Base-by-base conservation (phyloP, 1,140 invertebrate species). In the Ectropis grisescens region DNA sequence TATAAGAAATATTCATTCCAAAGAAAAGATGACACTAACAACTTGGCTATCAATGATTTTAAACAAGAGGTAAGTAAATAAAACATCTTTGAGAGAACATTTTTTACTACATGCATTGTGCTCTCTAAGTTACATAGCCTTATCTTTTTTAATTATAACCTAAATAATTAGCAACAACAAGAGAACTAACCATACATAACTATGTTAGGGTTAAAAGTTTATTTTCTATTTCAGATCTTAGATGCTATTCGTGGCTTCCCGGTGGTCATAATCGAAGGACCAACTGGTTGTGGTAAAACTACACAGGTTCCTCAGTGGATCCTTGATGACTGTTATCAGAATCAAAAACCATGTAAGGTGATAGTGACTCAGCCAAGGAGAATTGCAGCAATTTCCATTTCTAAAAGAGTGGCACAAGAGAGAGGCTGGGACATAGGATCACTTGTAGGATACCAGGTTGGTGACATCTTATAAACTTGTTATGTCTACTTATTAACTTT, bases 221-320 rank as follows among this genome's bases (percentile, higher is more conserved):
- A n/a, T n/a, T n/a, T n/a, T n/a, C n/a, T n/a, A n/a, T 54, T 55
- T 4, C 34, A 80, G 71, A 72, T 80, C 28, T 27, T 76, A 24
- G 57, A 64, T 28, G 43, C 52, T 29, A 69, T 80, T 10, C 45
- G 47, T 22, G 58, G 54, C 7, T 71, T 55, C 23, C 68, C 62
- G 40, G 59, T 80, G 3, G 62, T 75, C 7, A 79, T 98, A 8
- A 91, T 98, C 41, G 90, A 95, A 74, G 96, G 96, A 12, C 90
- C 90, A 35, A 97, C 95, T 2, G 95, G 95, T 2, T 87, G 85
- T 58, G 85, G 85, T 15, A 87, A 87, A 51, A 92, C 92, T 2
- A 96, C 93, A 0, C 93, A 94, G 84, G 88, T 95, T 2, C 93
- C 93, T 0, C 94, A 97, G 62, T 94, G 91, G 82, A 91, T 98